phyloP scores from a whole-genome alignment of 2,888 invertebrate species.

The Eilema griseolum region DNA sequence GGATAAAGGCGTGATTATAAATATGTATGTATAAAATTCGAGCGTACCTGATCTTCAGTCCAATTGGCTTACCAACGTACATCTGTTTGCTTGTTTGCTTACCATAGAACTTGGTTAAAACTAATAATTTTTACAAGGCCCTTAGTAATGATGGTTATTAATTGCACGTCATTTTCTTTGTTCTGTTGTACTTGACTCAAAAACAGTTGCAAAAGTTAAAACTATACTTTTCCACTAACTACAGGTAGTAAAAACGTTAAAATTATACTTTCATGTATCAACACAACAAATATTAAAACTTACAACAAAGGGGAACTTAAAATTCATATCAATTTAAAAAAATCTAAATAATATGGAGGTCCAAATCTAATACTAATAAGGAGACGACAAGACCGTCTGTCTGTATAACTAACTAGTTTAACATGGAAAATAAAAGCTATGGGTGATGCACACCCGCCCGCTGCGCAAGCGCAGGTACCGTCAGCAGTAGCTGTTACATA shows the following conservation, averaged over 20 bases:
- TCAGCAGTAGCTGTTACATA: conserved; percentile 49
- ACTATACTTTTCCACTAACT: neutral
- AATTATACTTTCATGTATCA: neutral
- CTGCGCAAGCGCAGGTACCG: conserved; percentile 70
- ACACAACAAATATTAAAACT: neutral
- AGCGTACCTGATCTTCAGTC: too few species aligned
- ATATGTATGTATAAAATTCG: too few species aligned
- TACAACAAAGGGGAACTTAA: neutral
- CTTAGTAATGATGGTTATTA: neutral
- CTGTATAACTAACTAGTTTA: conserved; percentile 70
- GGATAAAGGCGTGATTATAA: too few species aligned
- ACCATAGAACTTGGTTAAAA: neutral
- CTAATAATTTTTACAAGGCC: neutral
- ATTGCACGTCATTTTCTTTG: neutral
- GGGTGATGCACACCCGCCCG: conserved; percentile 75
- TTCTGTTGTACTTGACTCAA: neutral
- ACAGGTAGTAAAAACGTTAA: neutral
- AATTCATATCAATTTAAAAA: neutral
- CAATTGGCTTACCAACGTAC: too few species aligned
- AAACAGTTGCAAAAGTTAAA: neutral
- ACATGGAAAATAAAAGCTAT: conserved; percentile 80
- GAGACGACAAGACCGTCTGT: conserved; percentile 15
- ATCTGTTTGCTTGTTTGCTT: too few species aligned
- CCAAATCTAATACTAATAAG: conserved; percentile 47
- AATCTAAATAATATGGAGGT: conserved; percentile 48